Conservation (phyloP, 2,888 invertebrate genomes). For the Nomada fucata region DNA sequence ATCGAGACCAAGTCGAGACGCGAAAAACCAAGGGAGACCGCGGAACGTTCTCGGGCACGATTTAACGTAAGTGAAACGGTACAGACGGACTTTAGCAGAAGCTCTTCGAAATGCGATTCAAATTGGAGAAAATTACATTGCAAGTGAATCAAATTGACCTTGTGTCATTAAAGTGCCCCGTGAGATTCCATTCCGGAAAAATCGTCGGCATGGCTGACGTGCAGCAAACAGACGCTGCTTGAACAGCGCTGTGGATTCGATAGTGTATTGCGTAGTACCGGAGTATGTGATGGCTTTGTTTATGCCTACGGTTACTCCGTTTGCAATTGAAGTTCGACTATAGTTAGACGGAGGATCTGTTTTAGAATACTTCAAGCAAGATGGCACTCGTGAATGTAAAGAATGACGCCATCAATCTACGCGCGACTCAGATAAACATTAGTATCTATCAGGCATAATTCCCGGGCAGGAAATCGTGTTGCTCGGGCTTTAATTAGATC, state of each 20-base stretch:
- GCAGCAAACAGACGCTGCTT: too few species aligned
- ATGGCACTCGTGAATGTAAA: neutral
- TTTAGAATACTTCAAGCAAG: neutral
- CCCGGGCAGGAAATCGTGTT: too few species aligned
- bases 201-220: too few species aligned
- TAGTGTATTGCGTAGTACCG: too few species aligned
- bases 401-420: conserved; percentile 7
- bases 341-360: neutral
- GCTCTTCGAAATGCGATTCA: neutral
- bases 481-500: neutral
- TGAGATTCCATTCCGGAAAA: too few species aligned
- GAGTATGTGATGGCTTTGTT: too few species aligned
- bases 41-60: neutral
- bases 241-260: too few species aligned
- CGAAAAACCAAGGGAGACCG: neutral
- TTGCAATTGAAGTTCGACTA: too few species aligned
- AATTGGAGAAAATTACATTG: neutral
- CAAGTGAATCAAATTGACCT: neutral
- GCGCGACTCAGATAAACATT: too few species aligned
- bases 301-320: too few species aligned
- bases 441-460: too few species aligned
- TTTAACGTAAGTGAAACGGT: conserved; percentile 24
- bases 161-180: too few species aligned
- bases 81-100: neutral
- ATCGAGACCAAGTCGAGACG: conserved; percentile 14